A percentile compares a stretch with the other conserved stretches of the same genome.
phyloP scores from a whole-genome alignment of 64 coral and sea anemone species.

The Acropora tenuis region DNA sequence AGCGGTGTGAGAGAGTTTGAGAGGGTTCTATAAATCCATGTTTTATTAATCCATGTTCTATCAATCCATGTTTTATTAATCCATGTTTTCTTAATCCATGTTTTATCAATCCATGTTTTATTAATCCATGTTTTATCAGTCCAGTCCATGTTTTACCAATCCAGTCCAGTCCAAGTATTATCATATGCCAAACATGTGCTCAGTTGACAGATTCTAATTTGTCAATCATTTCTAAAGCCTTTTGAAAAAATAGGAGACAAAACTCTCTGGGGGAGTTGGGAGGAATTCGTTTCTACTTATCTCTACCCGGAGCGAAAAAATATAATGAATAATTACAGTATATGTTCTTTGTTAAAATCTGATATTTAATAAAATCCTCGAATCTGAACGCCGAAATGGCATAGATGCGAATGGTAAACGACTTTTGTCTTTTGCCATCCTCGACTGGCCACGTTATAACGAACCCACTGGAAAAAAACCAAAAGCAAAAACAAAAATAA shows the following conservation, averaged over 20 bases:
- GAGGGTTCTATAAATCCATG: neutral
- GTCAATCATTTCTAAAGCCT: conserved; percentile 5
- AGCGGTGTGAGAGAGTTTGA: neutral
- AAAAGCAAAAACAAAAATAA: neutral
- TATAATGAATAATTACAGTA: neutral
- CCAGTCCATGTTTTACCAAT: no score
- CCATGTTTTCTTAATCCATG: no score
- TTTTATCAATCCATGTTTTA: no score
- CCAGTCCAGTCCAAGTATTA: neutral
- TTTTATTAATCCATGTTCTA: no score
- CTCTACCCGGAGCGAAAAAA: neutral
- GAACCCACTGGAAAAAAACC: neutral
- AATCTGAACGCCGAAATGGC: neutral
- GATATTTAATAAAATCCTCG: neutral
- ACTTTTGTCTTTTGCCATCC: neutral
- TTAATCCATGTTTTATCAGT: no score
- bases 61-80: no score
- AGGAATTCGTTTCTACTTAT: conserved; percentile 6
- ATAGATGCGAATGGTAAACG: neutral
- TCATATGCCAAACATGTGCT: neutral
- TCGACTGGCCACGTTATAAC: neutral
- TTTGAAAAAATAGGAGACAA: neutral
- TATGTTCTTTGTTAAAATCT: neutral
- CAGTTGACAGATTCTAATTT: conserved; percentile 2
- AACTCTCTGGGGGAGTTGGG: neutral